phyloP scores from a whole-genome alignment of 1,140 invertebrate species.

The Lordiphosa mommai region DNA sequence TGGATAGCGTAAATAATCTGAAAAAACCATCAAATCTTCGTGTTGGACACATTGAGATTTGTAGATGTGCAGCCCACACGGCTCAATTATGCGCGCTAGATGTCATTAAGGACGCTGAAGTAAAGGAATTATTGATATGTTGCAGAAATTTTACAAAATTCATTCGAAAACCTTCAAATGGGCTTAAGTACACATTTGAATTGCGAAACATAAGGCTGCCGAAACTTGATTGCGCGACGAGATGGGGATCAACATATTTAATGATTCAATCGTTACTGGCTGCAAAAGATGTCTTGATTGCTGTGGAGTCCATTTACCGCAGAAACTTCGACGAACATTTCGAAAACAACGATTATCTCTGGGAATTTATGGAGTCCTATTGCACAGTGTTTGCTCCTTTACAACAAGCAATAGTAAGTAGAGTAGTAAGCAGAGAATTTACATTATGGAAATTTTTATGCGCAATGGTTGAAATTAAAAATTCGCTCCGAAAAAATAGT shows the following conservation, averaged over 20 bases:
- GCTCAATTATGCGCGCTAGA: not conserved
- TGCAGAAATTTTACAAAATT: too few species aligned
- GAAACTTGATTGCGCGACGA: slow-evolving; percentile 8
- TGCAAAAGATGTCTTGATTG: slow-evolving; percentile 4
- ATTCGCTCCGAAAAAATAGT: slow-evolving; percentile 1
- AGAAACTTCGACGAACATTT: not conserved
- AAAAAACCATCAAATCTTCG: too few species aligned
- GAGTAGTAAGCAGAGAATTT: slow-evolving; percentile 5
- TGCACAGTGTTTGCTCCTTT: not conserved
- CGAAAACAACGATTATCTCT: not conserved
- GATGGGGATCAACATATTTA: slow-evolving; percentile 8
- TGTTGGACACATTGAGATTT: not conserved
- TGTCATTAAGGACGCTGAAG: not conserved
- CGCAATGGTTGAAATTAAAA: slow-evolving; percentile 4
- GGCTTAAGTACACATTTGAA: not conserved
- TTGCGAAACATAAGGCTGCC: not conserved
- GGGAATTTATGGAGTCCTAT: too few species aligned
- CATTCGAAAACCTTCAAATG: too few species aligned
- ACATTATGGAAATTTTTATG: slow-evolving; percentile 12
- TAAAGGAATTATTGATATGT: too few species aligned
- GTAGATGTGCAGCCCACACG: slow-evolving; percentile 1
- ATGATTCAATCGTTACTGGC: not conserved
- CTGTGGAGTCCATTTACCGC: not conserved
- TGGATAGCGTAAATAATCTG: too few species aligned
- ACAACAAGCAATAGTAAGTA: too few species aligned